A percentile compares a stretch with the other conserved stretches of the same genome.
Conservation (phyloP, 2,888 invertebrate species). For the Limnephilus auricula region DNA sequence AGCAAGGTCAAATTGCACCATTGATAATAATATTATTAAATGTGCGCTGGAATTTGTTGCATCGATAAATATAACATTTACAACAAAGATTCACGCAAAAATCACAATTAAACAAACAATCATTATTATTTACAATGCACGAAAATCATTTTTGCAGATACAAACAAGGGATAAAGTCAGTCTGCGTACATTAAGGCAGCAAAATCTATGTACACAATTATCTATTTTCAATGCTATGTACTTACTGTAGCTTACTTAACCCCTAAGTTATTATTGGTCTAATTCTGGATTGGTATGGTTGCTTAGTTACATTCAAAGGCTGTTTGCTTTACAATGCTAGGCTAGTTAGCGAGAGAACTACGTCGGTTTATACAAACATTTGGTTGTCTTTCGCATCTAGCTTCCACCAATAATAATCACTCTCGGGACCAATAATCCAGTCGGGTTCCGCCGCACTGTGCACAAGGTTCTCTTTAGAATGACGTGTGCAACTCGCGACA, state of each 20-base stretch:
- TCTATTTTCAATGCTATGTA: conserved; percentile 34
- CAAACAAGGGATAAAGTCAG: conserved; percentile 44
- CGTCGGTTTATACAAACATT: not conserved
- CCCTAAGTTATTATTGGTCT: conserved; percentile 27
- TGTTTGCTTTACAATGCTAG: not conserved
- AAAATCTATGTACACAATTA: conserved; percentile 43
- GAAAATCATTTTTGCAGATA: not conserved
- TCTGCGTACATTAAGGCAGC: conserved; percentile 55
- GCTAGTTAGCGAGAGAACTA: not conserved
- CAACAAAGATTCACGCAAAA: not conserved
- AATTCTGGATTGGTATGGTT: not conserved
- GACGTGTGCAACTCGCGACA: not conserved
- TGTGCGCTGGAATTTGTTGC: conserved; percentile 3
- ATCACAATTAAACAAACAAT: not conserved
- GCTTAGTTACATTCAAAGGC: not conserved
- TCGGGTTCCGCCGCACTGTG: not conserved
- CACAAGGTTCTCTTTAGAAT: not conserved
- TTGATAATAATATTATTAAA: conserved; percentile 25
- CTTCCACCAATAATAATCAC: not conserved
- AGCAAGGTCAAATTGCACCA: not conserved
- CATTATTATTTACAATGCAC: not conserved
- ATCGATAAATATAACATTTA: not conserved
- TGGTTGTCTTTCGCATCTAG: no score
- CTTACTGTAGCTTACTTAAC: conserved; percentile 3
- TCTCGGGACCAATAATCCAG: not conserved